Base-by-base conservation (phyloP, 2,888 invertebrate genomes). In the Tetanocera ferruginea region DNA sequence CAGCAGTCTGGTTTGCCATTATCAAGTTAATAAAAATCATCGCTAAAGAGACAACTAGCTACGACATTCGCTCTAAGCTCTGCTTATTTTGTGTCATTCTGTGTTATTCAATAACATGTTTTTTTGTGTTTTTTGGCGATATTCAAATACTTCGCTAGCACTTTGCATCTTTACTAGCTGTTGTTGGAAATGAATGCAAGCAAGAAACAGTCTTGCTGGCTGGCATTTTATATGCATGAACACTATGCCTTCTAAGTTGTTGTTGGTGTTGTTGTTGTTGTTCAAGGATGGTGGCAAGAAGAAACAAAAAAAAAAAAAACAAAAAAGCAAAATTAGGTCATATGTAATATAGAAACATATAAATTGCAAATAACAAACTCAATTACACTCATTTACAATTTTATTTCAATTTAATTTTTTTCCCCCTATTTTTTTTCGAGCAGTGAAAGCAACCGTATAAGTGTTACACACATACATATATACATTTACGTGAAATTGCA, bases 321-420 rank as follows among this genome's bases (percentile, higher is more conserved):
- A 28, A 9, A 23, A 8, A 57, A n/a, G n/a, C 19, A n/a, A 19
- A 23, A 19, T 43, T 25, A 51, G 49, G 69, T 69, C 17, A 51
- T 28, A 69, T 69, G 69, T 23, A 28, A 69, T 51, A n/a, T 25
- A 66, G n/a, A 51, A 17, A 52, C 23, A 69, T 19, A 37, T 69
- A 14, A 69, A 69, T 69, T 69, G 69, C 69, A 69, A 49, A 69
- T 51, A 25, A 51, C 23, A 51, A 69, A 69, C 28, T 49, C 51
- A 25, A 51, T 69, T 69, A 23, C 51, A 17, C 23, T 49, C 69
- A 69, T 69, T 51, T 69, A 49, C 69, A 69, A 69, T 69, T 69
- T 28, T 5, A 51, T 69, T 69, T 64, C 69, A 28, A 64, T 64
- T 64, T 34, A 31, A 34, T 64, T 28, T 64, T 31, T 5, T 9